phyloP scores from a whole-genome alignment of 2,797 vertebrate species.

The Delichon dasypus region DNA sequence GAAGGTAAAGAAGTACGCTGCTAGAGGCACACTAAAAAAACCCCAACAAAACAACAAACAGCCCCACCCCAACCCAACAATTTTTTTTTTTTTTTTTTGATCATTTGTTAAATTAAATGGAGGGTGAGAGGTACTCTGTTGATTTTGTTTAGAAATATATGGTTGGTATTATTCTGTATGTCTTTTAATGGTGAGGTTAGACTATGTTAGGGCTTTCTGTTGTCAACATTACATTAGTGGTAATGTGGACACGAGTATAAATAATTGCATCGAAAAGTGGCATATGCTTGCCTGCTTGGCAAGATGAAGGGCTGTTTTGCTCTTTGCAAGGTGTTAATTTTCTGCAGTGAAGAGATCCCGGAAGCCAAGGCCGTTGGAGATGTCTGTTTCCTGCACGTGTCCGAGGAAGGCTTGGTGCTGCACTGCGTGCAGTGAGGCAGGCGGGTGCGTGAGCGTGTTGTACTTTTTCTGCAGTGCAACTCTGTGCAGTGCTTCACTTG shows the following conservation, averaged over 20 bases:
- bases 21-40: not conserved
- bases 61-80: fast-evolving
- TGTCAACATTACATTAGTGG: not conserved
- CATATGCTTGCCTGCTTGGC: not conserved
- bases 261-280: not conserved
- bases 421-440: fast-evolving
- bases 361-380: not conserved
- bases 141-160: not conserved
- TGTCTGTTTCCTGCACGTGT: not conserved
- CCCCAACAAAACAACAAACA: not conserved
- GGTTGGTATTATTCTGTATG: not conserved
- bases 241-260: not conserved
- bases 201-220: not conserved
- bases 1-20: not conserved
- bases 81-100: not conserved
- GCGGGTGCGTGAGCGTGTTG: fast-evolving
- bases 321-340: not conserved
- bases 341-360: not conserved
- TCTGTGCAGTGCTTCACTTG: not conserved
- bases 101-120: not conserved
- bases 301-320: not conserved
- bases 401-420: not conserved
- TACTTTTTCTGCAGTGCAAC: fast-evolving
- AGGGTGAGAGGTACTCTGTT: not conserved
- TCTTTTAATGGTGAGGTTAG: not conserved